Conservation (phyloP, 2,888 invertebrate species). For the Gymnocheta viridis region DNA sequence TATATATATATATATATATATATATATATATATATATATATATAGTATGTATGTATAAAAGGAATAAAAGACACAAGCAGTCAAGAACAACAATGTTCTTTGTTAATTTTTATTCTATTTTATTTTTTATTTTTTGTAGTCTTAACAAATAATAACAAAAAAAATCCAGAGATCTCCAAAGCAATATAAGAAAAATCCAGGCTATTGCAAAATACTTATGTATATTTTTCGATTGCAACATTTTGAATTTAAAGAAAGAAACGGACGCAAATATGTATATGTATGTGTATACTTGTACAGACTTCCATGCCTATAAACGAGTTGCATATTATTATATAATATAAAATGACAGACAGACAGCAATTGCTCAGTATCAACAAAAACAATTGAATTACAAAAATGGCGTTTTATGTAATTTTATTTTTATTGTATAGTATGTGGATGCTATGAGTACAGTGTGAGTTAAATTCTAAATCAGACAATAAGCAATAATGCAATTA, state of each 20-base stretch:
- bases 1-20: no score
- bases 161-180: slow-evolving; percentile 18
- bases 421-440: slow-evolving; percentile 20
- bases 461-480: neutral
- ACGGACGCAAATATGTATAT: neutral
- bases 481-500: neutral
- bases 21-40: no score
- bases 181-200: slow-evolving; percentile 38
- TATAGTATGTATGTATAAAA: slow-evolving; percentile 28
- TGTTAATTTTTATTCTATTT: slow-evolving; percentile 34
- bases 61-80: slow-evolving; percentile 19
- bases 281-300: neutral
- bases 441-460: slow-evolving; percentile 38
- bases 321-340: slow-evolving; percentile 49
- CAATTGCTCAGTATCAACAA: slow-evolving; percentile 24
- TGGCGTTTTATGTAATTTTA: slow-evolving; percentile 61
- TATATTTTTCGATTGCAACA: slow-evolving; percentile 25
- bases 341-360: no score
- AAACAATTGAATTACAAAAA: slow-evolving; percentile 50
- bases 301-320: neutral
- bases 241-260: slow-evolving; percentile 24
- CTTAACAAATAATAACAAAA: neutral
- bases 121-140: neutral
- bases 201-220: slow-evolving; percentile 57
- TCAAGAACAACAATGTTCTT: slow-evolving; percentile 38